phyloP scores from a whole-genome alignment of 2,888 invertebrate species.

The Agapostemon virescens region DNA sequence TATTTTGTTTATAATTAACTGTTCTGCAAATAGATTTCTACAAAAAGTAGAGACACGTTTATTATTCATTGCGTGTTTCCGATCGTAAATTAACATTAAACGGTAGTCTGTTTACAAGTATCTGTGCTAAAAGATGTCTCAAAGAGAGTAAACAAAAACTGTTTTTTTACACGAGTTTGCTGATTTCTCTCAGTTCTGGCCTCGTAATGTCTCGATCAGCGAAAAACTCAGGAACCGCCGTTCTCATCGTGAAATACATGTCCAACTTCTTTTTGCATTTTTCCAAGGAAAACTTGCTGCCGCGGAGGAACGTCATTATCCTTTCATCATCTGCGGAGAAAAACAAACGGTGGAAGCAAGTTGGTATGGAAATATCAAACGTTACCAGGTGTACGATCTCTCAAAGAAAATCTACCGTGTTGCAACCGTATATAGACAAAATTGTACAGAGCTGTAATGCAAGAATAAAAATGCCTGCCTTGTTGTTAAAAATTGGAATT shows the following conservation, averaged over 20 bases:
- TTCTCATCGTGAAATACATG: constrained; percentile 93
- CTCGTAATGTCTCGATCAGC: constrained; percentile 87
- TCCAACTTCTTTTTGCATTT: constrained; percentile 92
- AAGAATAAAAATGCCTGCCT: background rate
- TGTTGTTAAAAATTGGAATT: no score
- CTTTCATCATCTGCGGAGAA: constrained; percentile 86
- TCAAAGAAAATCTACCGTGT: background rate
- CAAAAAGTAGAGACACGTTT: background rate
- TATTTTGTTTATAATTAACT: no score
- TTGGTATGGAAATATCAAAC: background rate
- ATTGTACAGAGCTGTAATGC: background rate
- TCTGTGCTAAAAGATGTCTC: background rate
- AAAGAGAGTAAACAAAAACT: background rate
- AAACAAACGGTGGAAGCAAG: background rate
- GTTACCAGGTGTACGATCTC: background rate
- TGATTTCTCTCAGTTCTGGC: constrained; percentile 87
- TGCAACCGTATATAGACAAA: background rate
- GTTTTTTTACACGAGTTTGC: constrained; percentile 85
- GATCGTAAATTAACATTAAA: background rate
- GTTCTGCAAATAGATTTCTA: background rate
- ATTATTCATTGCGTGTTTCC: background rate
- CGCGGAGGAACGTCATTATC: constrained; percentile 90
- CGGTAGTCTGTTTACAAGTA: background rate
- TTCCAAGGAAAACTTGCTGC: constrained; percentile 93
- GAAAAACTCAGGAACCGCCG: constrained; percentile 92